Evolutionary conservation across 2,797 vertebrate species (phyloP).

Genomic region (Pipistrellus pygmaeus): DNA sequence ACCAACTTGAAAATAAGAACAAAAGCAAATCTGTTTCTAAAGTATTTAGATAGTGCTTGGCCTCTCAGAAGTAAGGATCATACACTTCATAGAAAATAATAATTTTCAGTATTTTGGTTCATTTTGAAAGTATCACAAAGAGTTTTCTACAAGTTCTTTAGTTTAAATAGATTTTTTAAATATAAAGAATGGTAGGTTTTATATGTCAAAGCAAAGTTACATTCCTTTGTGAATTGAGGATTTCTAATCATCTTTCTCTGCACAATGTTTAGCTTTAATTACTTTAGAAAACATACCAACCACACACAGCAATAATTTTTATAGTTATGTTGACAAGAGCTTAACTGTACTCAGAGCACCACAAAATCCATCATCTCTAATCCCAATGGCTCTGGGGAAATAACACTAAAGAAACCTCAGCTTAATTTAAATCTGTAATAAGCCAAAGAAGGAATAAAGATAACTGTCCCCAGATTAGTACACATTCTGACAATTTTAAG

Average conservation of each 20-base stretch:
- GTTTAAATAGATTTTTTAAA: background rate
- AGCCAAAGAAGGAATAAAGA: conserved; percentile 82
- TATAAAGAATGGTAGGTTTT: conserved; percentile 5
- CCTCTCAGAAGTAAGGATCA: background rate
- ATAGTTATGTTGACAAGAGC: conserved; percentile 75
- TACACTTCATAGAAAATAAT: background rate
- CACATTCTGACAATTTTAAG: conserved; percentile 72
- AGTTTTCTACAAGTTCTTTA: background rate
- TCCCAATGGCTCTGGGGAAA: conserved; percentile 79
- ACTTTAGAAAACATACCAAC: conserved; percentile 73
- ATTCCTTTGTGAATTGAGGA: conserved; percentile 58
- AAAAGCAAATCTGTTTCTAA: background rate
- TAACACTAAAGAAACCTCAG: conserved; percentile 78
- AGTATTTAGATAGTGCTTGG: background rate
- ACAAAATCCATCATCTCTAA: conserved; percentile 79
- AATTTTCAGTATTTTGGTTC: background rate
- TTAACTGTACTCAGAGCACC: conserved; percentile 78
- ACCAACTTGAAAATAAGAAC: background rate
- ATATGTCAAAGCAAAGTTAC: background rate
- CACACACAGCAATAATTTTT: conserved; percentile 79
- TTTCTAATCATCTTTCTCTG: conserved; percentile 71
- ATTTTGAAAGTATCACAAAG: background rate
- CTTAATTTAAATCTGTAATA: conserved; percentile 83
- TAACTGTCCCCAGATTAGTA: conserved; percentile 83
- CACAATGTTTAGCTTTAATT: conserved; percentile 74